Evolutionary conservation across 2,113 vertebrate genomes (phyloP), one percentile per base, ranked within the genome.

Genomic region (Tricholaema leucomelas): DNA sequence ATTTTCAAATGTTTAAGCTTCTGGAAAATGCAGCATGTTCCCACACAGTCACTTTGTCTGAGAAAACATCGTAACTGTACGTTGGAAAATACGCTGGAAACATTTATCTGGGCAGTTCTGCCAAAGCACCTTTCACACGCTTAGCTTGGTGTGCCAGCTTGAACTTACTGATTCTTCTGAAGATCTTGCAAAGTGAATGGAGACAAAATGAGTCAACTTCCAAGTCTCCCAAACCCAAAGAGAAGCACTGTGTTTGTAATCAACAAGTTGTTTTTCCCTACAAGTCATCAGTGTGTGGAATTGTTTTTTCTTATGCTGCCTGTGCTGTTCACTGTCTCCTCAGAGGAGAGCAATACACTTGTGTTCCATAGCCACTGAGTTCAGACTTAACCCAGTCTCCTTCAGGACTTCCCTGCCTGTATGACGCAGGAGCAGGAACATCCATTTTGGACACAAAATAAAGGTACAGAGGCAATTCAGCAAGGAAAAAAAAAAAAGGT

Each of bases 261-360:
- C 64, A 77, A 77, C 33, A n/a, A 5, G 7, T 38, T 89, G 66
- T 44, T 87, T 95, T 95, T 93, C 90, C 1, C 0, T 83, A 0
- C 4, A 73, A 73, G 60, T 90, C 87, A 91, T 79, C 85, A 87
- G 38, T 6, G 60, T 70, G n/a, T n/a, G n/a, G n/a, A n/a, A n/a
- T 87, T 80, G 59, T 94, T 74, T 94, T 74, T 38, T 77, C 33
- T 89, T 50, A 46, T 3, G 8, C 55, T 80, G 36, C 33, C 33
- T 74, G 56, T 87, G 80, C 55, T 91, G 48, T 92, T 93, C 85
- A 85, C 60, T 89, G 48, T 92, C 88, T 91, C 72, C 76, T 63
- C 17, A 85, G 67, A 66, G 64, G 25, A 56, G 5, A 89, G 84
- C 85, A 91, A 36, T 77, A 67, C 60, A 6, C 42, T 82, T 56